A percentile compares a stretch with the other conserved stretches of the same genome.
Conservation (phyloP, 2,888 invertebrate species). For the Pollenia griseotomentosa region DNA sequence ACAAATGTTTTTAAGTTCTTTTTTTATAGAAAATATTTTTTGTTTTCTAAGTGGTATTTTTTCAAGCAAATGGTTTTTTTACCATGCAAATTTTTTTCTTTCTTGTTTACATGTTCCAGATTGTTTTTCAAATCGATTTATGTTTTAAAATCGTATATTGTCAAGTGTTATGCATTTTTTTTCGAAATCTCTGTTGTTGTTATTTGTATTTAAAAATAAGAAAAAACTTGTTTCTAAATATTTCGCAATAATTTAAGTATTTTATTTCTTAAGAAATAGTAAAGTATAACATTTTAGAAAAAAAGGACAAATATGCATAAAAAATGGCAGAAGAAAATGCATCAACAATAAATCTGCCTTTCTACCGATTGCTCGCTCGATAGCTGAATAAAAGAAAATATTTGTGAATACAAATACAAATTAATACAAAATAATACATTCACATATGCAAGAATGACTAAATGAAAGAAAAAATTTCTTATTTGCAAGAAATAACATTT, state of each 20-base stretch:
- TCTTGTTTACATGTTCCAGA: not conserved
- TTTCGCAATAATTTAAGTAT: constrained; percentile 67
- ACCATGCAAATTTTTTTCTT: too few species aligned
- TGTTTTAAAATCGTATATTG: constrained; percentile 18
- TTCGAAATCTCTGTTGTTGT: constrained; percentile 55
- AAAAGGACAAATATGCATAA: not conserved
- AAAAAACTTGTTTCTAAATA: constrained; percentile 48
- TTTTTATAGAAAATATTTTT: too few species aligned
- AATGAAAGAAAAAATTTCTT: too few species aligned
- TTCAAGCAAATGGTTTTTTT: too few species aligned
- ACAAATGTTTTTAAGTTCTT: too few species aligned
- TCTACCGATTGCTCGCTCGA: constrained; percentile 18
- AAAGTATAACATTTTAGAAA: constrained; percentile 6
- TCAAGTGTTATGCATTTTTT: constrained; percentile 52
- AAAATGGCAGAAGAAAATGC: constrained; percentile 48
- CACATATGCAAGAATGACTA: not conserved
- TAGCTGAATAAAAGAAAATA: not conserved
- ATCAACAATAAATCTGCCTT: constrained; percentile 66
- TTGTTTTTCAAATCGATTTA: not conserved
- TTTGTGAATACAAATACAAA: not conserved
- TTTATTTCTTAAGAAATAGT: constrained; percentile 54
- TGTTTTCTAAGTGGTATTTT: too few species aligned
- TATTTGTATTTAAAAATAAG: constrained; percentile 39
- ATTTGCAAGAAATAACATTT: too few species aligned
- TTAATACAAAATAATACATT: not conserved